Conservation (phyloP, 2,797 vertebrate genomes). For the Pagetopsis macropterus region DNA sequence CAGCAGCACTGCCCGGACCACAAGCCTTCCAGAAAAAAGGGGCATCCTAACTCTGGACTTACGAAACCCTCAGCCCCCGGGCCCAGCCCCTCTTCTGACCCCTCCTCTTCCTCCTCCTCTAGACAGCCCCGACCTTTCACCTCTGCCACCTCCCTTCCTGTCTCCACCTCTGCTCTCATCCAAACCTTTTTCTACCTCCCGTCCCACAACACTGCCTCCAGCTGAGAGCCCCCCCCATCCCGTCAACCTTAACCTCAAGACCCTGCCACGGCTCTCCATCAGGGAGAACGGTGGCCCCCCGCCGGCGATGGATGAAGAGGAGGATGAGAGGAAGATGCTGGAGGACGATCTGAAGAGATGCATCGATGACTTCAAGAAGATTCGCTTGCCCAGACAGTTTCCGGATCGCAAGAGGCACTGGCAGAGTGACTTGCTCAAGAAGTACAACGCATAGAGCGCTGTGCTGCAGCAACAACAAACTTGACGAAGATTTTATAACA, state of each 20-base stretch:
- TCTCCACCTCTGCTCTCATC: conserved; percentile 56
- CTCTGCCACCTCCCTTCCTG: conserved; percentile 44
- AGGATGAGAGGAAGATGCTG: conserved; percentile 84
- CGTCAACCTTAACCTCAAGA: conserved; percentile 73
- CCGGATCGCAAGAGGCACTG: conserved; percentile 91
- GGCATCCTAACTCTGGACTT: conserved; percentile 16
- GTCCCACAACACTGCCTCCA: conserved; percentile 29
- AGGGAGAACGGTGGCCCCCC: conserved; percentile 80
- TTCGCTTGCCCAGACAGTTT: conserved; percentile 87
- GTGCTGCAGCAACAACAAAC: not conserved
- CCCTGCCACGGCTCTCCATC: conserved; percentile 49
- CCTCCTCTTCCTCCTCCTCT: conserved; percentile 58
- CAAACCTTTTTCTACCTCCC: conserved; percentile 57
- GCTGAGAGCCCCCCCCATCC: conserved; percentile 71
- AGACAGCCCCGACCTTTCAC: conserved; percentile 52
- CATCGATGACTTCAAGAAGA: conserved; percentile 90
- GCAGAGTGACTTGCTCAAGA: conserved; percentile 92
- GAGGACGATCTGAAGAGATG: conserved; percentile 90
- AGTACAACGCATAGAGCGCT: conserved; percentile 85
- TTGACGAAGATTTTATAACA: conserved; percentile 19
- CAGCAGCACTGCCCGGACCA: conserved; percentile 27
- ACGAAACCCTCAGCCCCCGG: conserved; percentile 3
- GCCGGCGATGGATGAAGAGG: conserved; percentile 56
- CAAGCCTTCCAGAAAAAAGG: conserved; percentile 65
- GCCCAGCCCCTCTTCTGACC: conserved; percentile 40